phyloP scores from a whole-genome alignment of 2,797 vertebrate species.

The Leucoraja ocellata region DNA sequence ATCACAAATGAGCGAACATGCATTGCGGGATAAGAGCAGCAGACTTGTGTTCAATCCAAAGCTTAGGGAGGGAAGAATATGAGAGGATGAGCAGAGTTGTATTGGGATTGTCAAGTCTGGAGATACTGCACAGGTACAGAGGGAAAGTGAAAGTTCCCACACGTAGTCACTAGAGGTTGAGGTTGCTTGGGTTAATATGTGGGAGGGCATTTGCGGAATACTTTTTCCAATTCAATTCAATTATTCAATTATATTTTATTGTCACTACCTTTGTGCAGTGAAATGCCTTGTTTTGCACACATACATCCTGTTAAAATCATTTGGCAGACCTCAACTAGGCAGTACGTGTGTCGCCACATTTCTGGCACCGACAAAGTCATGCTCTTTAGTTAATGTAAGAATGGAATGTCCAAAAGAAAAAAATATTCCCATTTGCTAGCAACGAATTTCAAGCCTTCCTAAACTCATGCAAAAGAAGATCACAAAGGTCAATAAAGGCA shows the following conservation, averaged over 20 bases:
- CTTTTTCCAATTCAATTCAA: background rate
- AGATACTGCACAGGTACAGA: background rate
- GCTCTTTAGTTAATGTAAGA: background rate
- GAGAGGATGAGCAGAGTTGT: background rate
- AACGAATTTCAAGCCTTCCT: conserved; percentile 6
- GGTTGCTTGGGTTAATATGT: too few relatives aligned
- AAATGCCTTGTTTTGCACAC: too few relatives aligned
- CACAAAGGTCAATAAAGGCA: background rate
- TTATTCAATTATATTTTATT: too few relatives aligned
- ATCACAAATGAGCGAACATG: background rate
- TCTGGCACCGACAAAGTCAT: too few relatives aligned
- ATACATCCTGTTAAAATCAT: too few relatives aligned
- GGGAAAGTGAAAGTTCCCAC: background rate
- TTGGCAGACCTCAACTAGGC: too few relatives aligned
- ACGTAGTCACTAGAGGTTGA: background rate
- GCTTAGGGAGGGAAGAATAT: background rate
- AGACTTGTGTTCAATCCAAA: background rate
- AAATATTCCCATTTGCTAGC: background rate
- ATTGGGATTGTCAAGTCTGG: background rate
- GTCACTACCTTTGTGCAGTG: too few relatives aligned
- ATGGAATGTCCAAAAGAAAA: too few relatives aligned
- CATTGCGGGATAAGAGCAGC: background rate
- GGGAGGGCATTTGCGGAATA: background rate
- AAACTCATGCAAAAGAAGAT: background rate
- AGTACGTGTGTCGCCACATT: too few relatives aligned